phyloP scores from a whole-genome alignment of 2,888 invertebrate species.

The Mesoligia furuncula region DNA sequence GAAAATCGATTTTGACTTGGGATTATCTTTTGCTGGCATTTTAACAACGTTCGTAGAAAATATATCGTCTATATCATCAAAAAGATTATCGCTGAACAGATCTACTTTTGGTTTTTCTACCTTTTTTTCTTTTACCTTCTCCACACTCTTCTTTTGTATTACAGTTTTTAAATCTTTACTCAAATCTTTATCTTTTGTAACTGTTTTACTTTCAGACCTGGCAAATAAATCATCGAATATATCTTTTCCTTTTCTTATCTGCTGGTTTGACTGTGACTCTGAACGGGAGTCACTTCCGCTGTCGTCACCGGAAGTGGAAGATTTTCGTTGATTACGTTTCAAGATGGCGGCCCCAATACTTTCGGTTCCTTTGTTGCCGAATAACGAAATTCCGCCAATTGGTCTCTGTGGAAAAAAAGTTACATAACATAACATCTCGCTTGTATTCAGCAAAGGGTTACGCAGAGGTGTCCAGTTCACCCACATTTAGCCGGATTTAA shows the following conservation, averaged over 20 bases:
- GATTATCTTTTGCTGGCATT: conserved; percentile 61
- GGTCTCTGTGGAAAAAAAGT: conserved; percentile 88
- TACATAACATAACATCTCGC: not conserved
- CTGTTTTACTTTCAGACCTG: conserved; percentile 71
- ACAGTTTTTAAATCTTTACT: conserved; percentile 54
- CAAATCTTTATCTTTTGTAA: conserved; percentile 48
- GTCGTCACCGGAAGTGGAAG: conserved; percentile 77
- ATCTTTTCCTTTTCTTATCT: conserved; percentile 72
- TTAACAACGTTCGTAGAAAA: conserved; percentile 79
- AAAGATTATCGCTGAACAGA: conserved; percentile 83
- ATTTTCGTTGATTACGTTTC: conserved; percentile 78
- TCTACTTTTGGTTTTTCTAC: conserved; percentile 75
- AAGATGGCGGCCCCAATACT: conserved; percentile 86
- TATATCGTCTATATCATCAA: conserved; percentile 87
- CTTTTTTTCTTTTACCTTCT: conserved; percentile 54
- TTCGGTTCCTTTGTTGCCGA: conserved; percentile 86
- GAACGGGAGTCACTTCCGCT: conserved; percentile 62
- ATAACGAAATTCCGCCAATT: conserved; percentile 90
- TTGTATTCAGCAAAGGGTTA: not conserved
- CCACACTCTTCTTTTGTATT: conserved; percentile 49
- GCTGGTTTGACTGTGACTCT: conserved; percentile 46
- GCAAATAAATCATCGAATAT: conserved; percentile 83
- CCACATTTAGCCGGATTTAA: not conserved
- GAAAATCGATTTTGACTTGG: conserved; percentile 75
- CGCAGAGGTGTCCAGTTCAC: no score